Percentiles rank a stretch among this genome's conserved stretches.
These are phyloP conservation scores for Zophobas morio DNA, from an alignment of 1,140 invertebrate species.

Conservation along the genomic window DNA sequence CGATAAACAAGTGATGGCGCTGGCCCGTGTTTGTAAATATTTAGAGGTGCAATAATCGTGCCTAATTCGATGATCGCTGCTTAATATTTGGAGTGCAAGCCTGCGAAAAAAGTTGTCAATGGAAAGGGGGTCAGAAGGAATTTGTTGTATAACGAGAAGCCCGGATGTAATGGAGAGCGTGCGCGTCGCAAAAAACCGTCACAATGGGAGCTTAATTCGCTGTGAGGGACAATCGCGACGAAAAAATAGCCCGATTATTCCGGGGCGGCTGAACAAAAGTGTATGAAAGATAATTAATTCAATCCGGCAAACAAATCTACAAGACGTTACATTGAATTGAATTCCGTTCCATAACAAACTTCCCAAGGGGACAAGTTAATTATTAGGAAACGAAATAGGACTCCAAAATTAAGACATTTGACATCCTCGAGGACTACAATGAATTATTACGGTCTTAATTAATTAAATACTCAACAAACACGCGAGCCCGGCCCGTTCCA, in stretches of 20 bases:
- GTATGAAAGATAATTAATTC: constrained; percentile 48
- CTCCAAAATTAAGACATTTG: constrained; percentile 63
- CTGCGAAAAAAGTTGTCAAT: too few relatives aligned
- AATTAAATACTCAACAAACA: constrained; percentile 61
- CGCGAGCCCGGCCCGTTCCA: constrained; percentile 35
- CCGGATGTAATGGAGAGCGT: constrained; percentile 23
- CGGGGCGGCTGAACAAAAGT: constrained; percentile 25
- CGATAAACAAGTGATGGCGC: not conserved
- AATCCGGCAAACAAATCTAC: constrained; percentile 43
- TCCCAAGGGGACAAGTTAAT: constrained; percentile 58
- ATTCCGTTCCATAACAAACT: constrained; percentile 47
- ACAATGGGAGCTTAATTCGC: constrained; percentile 2
- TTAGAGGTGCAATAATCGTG: too few relatives aligned
- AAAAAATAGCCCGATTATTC: constrained; percentile 46
- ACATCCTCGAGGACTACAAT: constrained; percentile 62
- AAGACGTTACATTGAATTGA: constrained; percentile 46
- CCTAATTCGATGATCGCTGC: too few relatives aligned
- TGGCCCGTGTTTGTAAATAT: too few relatives aligned
- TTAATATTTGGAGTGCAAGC: too few relatives aligned
- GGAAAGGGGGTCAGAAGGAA: not conserved
- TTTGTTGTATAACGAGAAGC: not conserved
- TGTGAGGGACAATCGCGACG: constrained; percentile 23
- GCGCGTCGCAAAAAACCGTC: not conserved
- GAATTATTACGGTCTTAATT: constrained; percentile 64
- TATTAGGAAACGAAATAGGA: constrained; percentile 61